Evolutionary conservation across 2,113 vertebrate genomes (phyloP), one percentile per base, ranked within the genome.

Genomic region (Callithrix jacchus): DNA sequence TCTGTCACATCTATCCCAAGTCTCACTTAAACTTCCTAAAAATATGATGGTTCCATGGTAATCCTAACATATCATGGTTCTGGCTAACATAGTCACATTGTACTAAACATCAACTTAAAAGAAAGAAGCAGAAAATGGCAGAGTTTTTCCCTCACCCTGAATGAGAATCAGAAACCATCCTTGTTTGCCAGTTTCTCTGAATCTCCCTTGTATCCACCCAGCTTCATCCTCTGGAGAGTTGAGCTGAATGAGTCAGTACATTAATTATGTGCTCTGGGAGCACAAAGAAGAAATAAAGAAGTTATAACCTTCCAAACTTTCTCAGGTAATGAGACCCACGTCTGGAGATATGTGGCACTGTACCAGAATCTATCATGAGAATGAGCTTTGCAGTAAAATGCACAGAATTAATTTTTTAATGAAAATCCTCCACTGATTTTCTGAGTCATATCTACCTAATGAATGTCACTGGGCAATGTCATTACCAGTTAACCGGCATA

Each of bases 311-410:
- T 98, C 97, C 97, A 97, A 97, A 98, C 97, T 98, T 98, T 98
- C 98, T 97, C 97, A 98, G 98, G 98, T 98, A 98, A 98, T 98
- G 98, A 98, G 98, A 98, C 83, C 95, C 77, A 96, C 87, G 98
- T 98, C 97, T 98, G 92, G 94, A 98, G 92, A 96, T 93, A 92
- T 14, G 64, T 98, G 98, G 98, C 98, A 98, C 95, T 11, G 74
- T 97, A 98, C 98, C 98, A 98, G 97, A 98, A 98, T 98, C 98
- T 98, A 98, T 99, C 98, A 98, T 96, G 97, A 98, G 97, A 98
- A 98, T 93, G 97, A 97, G 94, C 96, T 97, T 96, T 96, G 96
- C 96, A 97, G 90, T 68, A 98, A 98, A 98, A 98, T 35, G 97
- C 94, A 94, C 32, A 40, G 97, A 98, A 98, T 98, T 99, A 98